A percentile compares a stretch with the other conserved stretches of the same genome.
Evolutionary conservation across 1,140 invertebrate species (phyloP).

Genomic region (Brachionus calyciflorus): DNA sequence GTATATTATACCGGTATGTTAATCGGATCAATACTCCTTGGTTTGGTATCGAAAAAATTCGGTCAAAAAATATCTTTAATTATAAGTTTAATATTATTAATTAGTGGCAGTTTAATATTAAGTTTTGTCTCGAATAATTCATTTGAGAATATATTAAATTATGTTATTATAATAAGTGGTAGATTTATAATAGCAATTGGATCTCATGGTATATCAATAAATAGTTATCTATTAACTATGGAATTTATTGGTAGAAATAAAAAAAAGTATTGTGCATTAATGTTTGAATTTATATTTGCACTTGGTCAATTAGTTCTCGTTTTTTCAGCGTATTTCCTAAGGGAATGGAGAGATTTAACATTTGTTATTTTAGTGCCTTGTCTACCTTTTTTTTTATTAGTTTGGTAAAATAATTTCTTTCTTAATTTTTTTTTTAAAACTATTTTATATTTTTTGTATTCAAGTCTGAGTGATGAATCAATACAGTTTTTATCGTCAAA

Average conservation of each 20-base stretch:
- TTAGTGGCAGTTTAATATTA: neutral
- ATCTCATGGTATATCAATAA: constrained; percentile 28
- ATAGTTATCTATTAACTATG: constrained; percentile 25
- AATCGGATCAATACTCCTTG: constrained; percentile 20
- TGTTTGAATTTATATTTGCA: constrained; percentile 42
- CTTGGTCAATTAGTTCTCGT: constrained; percentile 37
- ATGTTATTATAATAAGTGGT: neutral
- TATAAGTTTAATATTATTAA: neutral
- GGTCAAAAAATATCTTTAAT: neutral
- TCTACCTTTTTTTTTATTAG: constrained; percentile 17
- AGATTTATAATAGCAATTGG: constrained; percentile 32
- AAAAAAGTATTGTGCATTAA: neutral
- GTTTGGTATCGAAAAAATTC: constrained; percentile 1
- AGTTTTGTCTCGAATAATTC: neutral
- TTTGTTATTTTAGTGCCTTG: neutral
- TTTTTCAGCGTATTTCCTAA: constrained; percentile 12
- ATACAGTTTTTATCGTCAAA: constrained; percentile 52
- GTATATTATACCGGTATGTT: constrained; percentile 11
- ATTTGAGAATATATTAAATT: neutral
- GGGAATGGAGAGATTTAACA: constrained; percentile 12
- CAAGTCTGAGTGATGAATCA: constrained; percentile 51
- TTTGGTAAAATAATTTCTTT: constrained; percentile 29
- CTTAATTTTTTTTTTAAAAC: neutral
- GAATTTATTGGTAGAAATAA: constrained; percentile 4
- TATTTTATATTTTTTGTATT: neutral